phyloP scores from a whole-genome alignment of 2,113 vertebrate genomes.

The Hemichromis elongatus region DNA sequence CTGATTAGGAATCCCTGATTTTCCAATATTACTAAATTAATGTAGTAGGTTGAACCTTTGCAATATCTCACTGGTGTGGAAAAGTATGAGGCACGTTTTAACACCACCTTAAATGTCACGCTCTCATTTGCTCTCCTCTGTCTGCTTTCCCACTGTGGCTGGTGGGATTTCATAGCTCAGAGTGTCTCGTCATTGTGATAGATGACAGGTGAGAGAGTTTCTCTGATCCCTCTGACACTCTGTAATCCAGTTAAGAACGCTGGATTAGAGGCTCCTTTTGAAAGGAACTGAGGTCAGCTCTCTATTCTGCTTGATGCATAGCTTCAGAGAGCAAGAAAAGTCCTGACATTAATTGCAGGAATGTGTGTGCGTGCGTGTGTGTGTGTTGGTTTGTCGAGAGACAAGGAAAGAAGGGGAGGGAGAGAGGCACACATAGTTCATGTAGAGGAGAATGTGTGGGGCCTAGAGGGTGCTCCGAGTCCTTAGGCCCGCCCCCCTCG shows the following conservation, averaged over 20 bases:
- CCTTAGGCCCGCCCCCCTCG: background rate
- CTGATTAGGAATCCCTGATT: background rate
- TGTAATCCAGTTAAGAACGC: constrained; percentile 76
- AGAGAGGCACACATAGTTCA: background rate
- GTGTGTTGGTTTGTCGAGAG: background rate
- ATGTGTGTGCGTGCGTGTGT: constrained; percentile 14
- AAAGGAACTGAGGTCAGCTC: constrained; percentile 59
- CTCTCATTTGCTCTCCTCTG: background rate
- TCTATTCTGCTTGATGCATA: constrained; percentile 49
- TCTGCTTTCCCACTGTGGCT: background rate
- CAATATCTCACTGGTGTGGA: background rate
- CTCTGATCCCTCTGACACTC: constrained; percentile 72
- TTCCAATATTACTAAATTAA: background rate
- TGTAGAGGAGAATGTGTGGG: background rate
- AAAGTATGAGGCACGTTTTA: background rate
- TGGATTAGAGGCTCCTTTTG: constrained; percentile 71
- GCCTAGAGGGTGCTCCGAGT: background rate
- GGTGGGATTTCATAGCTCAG: background rate
- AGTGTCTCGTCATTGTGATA: constrained; percentile 32
- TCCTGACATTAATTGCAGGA: constrained; percentile 44
- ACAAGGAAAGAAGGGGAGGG: background rate
- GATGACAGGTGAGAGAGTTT: constrained; percentile 77
- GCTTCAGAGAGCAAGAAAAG: constrained; percentile 43
- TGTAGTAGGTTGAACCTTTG: background rate
- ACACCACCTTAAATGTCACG: background rate